These are phyloP conservation scores for Drosophila rellima DNA, from an alignment of 2,888 invertebrate species.

Conservation along the genomic window DNA sequence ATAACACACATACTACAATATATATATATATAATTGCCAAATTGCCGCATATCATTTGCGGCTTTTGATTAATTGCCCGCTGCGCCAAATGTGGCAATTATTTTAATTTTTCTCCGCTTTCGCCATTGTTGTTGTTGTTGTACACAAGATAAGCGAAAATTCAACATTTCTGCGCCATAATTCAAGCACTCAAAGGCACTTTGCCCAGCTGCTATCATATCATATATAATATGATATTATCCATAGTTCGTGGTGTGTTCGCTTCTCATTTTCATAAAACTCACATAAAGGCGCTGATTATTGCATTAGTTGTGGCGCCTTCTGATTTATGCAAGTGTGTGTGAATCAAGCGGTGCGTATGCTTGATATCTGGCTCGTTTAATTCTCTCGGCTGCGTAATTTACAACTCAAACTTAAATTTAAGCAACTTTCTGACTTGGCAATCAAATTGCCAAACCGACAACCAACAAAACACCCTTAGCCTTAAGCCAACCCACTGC, in stretches of 20 bases:
- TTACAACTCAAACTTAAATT: conserved; percentile 74
- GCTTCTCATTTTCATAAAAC: conserved; percentile 68
- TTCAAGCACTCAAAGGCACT: conserved; percentile 24
- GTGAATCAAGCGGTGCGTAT: conserved; percentile 62
- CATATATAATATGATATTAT: conserved; percentile 9
- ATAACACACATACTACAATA: conserved; percentile 19
- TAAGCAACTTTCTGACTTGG: conserved; percentile 45
- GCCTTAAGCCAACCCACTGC: not conserved
- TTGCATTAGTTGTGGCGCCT: conserved; percentile 47
- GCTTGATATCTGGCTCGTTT: conserved; percentile 67
- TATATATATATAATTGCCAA: conserved; percentile 58
- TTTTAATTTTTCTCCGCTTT: conserved; percentile 63
- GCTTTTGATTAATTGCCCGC: conserved; percentile 71
- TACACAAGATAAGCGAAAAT: conserved; percentile 61
- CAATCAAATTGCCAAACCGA: conserved; percentile 60
- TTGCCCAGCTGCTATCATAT: conserved; percentile 14
- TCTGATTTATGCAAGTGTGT: conserved; percentile 47
- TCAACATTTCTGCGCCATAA: conserved; percentile 71
- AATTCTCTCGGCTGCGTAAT: conserved; percentile 50
- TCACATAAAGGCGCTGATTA: conserved; percentile 63
- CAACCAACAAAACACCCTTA: conserved; percentile 23
- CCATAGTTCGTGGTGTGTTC: conserved; percentile 2
- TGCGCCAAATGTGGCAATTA: conserved; percentile 79
- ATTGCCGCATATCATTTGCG: conserved; percentile 65
- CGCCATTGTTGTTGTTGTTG: not conserved